A percentile compares a stretch with the other conserved stretches of the same genome.
phyloP scores from a whole-genome alignment of 2,797 vertebrate genomes.

The Galago senegalensis region DNA sequence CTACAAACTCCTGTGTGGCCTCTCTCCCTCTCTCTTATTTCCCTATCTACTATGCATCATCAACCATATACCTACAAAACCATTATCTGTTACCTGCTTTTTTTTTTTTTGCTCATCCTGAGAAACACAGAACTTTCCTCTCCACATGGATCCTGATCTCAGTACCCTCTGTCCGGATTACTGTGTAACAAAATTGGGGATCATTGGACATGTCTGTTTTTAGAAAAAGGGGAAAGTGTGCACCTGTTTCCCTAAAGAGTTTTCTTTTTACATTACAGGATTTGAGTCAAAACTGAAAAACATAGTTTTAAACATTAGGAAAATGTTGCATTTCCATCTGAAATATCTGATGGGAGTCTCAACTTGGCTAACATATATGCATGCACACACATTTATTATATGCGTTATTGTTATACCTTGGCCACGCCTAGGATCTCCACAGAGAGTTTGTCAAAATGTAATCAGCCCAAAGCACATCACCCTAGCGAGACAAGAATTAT shows the following conservation, averaged over 20 bases:
- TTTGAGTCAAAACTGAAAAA: background rate
- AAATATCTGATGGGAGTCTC: background rate
- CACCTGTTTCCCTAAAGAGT: background rate
- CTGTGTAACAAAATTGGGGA: background rate
- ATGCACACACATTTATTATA: background rate
- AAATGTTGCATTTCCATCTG: background rate
- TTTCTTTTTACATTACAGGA: background rate
- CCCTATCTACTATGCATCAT: background rate
- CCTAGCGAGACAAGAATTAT: slow-evolving; percentile 23
- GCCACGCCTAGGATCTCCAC: slow-evolving; percentile 17
- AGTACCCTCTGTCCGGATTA: background rate
- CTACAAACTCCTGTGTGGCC: background rate
- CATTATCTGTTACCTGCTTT: background rate
- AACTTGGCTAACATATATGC: background rate
- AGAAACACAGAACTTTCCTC: background rate
- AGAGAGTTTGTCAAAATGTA: slow-evolving; percentile 57
- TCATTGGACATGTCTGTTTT: background rate
- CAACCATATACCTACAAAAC: background rate
- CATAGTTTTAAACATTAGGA: background rate
- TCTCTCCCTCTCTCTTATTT: background rate
- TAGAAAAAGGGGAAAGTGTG: background rate
- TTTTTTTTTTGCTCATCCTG: background rate
- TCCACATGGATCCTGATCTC: background rate
- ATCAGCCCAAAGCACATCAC: slow-evolving; percentile 57
- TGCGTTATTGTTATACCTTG: background rate